phyloP scores from a whole-genome alignment of 2,888 invertebrate genomes.

The Nipponacmea schrenckii region DNA sequence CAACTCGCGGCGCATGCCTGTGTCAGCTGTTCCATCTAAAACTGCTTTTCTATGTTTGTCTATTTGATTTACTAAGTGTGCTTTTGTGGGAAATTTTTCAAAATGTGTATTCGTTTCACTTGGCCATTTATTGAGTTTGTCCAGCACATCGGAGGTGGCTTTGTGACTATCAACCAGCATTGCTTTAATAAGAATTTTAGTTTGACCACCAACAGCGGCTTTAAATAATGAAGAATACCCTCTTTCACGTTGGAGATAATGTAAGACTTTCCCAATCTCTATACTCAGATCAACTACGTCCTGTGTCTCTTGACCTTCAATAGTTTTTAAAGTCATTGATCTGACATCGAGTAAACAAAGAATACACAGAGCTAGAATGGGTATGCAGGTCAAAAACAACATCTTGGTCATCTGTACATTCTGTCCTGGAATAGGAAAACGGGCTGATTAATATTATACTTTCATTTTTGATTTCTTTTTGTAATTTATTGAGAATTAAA shows the following conservation, averaged over 20 bases:
- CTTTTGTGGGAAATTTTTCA: slow-evolving; percentile 44
- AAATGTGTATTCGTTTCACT: slow-evolving; percentile 31
- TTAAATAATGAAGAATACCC: slow-evolving; percentile 58
- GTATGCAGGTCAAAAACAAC: slow-evolving; percentile 34
- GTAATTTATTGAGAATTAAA: too few relatives aligned
- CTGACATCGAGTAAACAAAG: slow-evolving; percentile 30
- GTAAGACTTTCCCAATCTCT: slow-evolving; percentile 35
- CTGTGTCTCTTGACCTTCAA: slow-evolving; percentile 18
- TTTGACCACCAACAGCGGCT: slow-evolving; percentile 45
- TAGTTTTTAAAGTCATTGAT: slow-evolving; percentile 22
- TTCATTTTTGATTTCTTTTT: too few relatives aligned
- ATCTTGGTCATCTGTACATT: slow-evolving; percentile 45
- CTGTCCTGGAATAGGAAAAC: slow-evolving; percentile 33
- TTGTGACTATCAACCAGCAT: slow-evolving; percentile 48
- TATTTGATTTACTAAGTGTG: slow-evolving; percentile 46
- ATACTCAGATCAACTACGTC: slow-evolving; percentile 34
- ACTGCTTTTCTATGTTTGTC: slow-evolving; percentile 45
- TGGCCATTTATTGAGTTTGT: slow-evolving; percentile 50
- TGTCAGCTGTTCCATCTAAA: slow-evolving; percentile 2
- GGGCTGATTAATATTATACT: background rate
- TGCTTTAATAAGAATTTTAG: slow-evolving; percentile 36
- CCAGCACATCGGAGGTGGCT: slow-evolving; percentile 48
- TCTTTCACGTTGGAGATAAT: slow-evolving; percentile 52
- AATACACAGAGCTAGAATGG: slow-evolving; percentile 30
- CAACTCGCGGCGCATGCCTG: slow-evolving; percentile 48